These are phyloP conservation scores for Prionailurus viverrinus DNA, from an alignment of 2,113 vertebrate genomes.

Conservation along the genomic window DNA sequence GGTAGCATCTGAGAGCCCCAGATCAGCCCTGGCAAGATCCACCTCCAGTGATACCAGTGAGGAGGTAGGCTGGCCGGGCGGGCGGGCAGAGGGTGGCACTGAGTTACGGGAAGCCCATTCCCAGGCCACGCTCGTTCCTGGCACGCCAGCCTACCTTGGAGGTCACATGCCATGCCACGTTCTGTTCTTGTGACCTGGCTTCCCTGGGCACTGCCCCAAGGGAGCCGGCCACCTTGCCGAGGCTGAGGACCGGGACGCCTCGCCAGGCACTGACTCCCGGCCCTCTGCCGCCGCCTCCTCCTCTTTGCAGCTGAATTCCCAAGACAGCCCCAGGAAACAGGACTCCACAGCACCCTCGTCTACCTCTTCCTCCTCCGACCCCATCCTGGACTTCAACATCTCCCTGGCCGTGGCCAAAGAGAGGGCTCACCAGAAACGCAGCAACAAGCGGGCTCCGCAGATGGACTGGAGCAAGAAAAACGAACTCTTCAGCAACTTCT, in stretches of 20 bases:
- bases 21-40: slow-evolving; percentile 48
- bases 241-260: background rate
- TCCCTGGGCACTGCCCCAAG: slow-evolving; percentile 46
- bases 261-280: background rate
- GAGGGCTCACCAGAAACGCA: slow-evolving; percentile 95
- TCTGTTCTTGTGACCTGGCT: slow-evolving; percentile 72
- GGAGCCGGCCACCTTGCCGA: background rate
- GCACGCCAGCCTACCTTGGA: slow-evolving; percentile 29
- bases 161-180: slow-evolving; percentile 59
- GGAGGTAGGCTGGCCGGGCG: slow-evolving; percentile 80
- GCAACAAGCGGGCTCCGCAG: slow-evolving; percentile 95
- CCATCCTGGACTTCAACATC: slow-evolving; percentile 92
- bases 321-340: slow-evolving; percentile 82
- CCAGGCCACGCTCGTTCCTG: slow-evolving; percentile 30
- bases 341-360: slow-evolving; percentile 73
- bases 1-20: slow-evolving; percentile 73
- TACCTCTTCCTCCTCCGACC: slow-evolving; percentile 68
- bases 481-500: slow-evolving; percentile 98
- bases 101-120: background rate
- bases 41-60: slow-evolving; percentile 68
- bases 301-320: slow-evolving; percentile 18
- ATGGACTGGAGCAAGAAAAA: slow-evolving; percentile 99
- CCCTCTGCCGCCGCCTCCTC: background rate
- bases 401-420: slow-evolving; percentile 96
- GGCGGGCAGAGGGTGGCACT: background rate